Base-by-base conservation (phyloP, 2,888 invertebrate genomes). In the Agriotes lineatus region DNA sequence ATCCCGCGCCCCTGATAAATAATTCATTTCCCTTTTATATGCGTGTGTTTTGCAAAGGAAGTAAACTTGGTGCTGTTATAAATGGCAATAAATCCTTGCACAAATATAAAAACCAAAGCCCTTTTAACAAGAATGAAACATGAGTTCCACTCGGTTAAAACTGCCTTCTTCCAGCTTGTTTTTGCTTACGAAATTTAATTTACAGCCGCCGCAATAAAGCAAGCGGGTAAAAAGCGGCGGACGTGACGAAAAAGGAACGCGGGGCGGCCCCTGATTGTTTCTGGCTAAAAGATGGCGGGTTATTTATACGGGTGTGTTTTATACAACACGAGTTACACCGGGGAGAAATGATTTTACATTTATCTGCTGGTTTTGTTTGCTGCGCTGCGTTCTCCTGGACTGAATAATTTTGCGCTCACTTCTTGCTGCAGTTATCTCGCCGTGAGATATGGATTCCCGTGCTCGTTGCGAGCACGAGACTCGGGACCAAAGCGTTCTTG, bases 311-410 rank as follows among this genome's bases (percentile, higher is more conserved):
- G 52, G 65, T 65, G 50, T 39, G 58, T 59, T 65, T 65, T 65
- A 60, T 60, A 48, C 52, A 54, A 58, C 58, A 56, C 56, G 71
- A 62, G 72, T 65, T 65, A 59, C 71, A 63, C 72, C 18, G 44
- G 71, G 74, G 75, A 74, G 73, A 73, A 75, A 75, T 75, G 71
- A 75, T 75, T 75, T 74, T 73, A 73, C 74, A 75, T 75, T 75
- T 74, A 74, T 75, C 75, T 75, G 63, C 69, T 10, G 58, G 48
- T 65, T 69, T 68, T 69, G 62, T 62, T 69, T 42, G 60, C 44
- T 57, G 22, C 22, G 20, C 48, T 48, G 12, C 1, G 22, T 10
- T 48, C 50, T 58, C 54, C 48, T 56, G 33, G 37, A 56, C 12
- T 56, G 58, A 58, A 58, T 58, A 58, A 58, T 58, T 42, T 25